phyloP scores from a whole-genome alignment of 2,113 vertebrate species.

The Todiramphus chloris region DNA sequence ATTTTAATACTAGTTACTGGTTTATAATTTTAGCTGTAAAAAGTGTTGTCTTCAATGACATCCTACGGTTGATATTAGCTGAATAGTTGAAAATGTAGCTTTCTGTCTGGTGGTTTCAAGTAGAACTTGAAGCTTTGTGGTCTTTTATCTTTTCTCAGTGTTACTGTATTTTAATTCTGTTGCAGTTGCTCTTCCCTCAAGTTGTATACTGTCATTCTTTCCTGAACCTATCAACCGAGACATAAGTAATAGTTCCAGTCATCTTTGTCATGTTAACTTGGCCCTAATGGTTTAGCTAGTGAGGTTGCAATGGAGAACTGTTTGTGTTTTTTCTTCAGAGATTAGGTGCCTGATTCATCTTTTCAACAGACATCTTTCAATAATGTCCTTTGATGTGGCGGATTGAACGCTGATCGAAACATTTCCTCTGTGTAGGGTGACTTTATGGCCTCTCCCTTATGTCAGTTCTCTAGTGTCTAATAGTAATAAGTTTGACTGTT shows the following conservation, averaged over 20 bases:
- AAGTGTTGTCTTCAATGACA: background rate
- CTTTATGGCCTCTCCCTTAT: background rate
- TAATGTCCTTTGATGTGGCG: background rate
- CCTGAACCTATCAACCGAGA: background rate
- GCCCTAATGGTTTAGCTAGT: background rate
- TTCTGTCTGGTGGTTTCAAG: background rate
- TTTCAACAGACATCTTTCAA: background rate
- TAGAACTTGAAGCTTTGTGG: background rate
- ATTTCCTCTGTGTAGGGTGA: background rate
- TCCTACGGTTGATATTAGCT: fast-evolving
- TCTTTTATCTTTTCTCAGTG: background rate
- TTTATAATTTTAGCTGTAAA: background rate
- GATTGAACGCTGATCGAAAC: background rate
- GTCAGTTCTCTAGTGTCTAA: background rate
- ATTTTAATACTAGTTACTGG: background rate
- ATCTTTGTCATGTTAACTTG: background rate
- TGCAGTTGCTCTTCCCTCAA: background rate
- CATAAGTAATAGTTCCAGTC: background rate
- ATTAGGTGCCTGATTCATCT: background rate
- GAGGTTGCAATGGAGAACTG: background rate
- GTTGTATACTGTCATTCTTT: background rate
- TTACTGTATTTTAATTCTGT: background rate
- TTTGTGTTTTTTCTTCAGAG: background rate
- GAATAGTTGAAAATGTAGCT: background rate
- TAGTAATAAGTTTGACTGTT: background rate